phyloP scores from a whole-genome alignment of 2,888 invertebrate genomes.

The Alentia gelatinosa region DNA sequence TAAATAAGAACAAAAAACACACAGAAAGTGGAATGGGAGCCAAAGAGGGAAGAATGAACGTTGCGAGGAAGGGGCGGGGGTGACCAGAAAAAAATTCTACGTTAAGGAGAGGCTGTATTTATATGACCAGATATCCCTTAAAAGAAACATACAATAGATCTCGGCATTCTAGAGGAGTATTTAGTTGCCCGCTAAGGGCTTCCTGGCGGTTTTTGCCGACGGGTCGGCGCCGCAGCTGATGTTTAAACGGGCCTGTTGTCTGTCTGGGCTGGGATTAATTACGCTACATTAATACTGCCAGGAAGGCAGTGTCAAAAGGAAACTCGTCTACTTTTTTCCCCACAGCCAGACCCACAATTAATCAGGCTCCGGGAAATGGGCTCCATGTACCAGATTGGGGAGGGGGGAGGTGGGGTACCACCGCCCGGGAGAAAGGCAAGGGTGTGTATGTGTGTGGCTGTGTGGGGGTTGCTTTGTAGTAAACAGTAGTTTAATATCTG shows the following conservation, averaged over 20 bases:
- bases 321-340: not conserved
- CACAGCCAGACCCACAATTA: not conserved
- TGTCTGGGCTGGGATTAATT: not conserved
- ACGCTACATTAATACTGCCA: not conserved
- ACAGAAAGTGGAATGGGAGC: too few relatives aligned
- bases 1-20: too few relatives aligned
- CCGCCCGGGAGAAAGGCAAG: too few relatives aligned
- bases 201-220: not conserved
- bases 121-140: not conserved
- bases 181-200: not conserved
- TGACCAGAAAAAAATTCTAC: too few relatives aligned
- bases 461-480: too few relatives aligned
- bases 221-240: not conserved
- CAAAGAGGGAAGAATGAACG: too few relatives aligned
- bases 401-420: not conserved
- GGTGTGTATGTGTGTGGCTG: not conserved
- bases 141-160: too few relatives aligned
- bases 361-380: not conserved
- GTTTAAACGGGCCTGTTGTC: not conserved
- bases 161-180: not conserved
- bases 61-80: too few relatives aligned
- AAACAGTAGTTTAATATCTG: too few relatives aligned
- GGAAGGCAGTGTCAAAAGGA: constrained; percentile 3
- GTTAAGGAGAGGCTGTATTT: too few relatives aligned
- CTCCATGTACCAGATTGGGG: not conserved